Conservation (phyloP, 2,797 vertebrate species). For the Sciurus carolinensis region DNA sequence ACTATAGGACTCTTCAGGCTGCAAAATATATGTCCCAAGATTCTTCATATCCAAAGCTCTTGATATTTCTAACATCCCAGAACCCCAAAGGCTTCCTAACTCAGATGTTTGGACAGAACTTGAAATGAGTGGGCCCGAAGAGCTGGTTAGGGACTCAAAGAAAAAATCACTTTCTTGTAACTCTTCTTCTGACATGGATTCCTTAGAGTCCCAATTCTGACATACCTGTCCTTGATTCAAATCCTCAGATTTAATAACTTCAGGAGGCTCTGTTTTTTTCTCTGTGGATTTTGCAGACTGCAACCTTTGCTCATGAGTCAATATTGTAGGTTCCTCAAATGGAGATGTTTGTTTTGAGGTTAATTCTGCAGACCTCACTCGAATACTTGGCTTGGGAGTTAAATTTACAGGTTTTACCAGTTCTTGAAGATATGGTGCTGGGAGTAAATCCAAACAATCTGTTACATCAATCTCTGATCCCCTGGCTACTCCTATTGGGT, state of each 20-base stretch:
- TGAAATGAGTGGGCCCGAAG: slow-evolving; percentile 51
- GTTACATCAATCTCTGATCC: neutral
- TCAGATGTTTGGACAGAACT: slow-evolving; percentile 55
- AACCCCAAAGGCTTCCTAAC: slow-evolving; percentile 37
- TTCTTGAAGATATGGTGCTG: slow-evolving; percentile 54
- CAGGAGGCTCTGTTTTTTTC: slow-evolving; percentile 29
- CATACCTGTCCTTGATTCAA: slow-evolving; percentile 9
- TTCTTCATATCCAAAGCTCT: slow-evolving; percentile 58
- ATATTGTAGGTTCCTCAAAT: slow-evolving; percentile 6
- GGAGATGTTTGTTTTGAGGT: slow-evolving; percentile 45
- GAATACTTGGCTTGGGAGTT: slow-evolving; percentile 54
- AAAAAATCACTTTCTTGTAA: slow-evolving; percentile 56
- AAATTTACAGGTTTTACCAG: neutral
- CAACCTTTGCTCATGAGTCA: slow-evolving; percentile 61
- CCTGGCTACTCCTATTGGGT: slow-evolving; percentile 1
- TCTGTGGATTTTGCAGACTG: slow-evolving; percentile 38
- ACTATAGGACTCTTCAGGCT: neutral
- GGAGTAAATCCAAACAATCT: slow-evolving; percentile 36
- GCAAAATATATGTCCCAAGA: slow-evolving; percentile 43
- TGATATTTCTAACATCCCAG: neutral
- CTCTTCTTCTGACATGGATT: slow-evolving; percentile 51
- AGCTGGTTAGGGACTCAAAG: slow-evolving; percentile 23
- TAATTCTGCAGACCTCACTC: slow-evolving; percentile 68
- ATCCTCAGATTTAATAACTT: slow-evolving; percentile 60
- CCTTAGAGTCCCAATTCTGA: slow-evolving; percentile 49